Conservation (phyloP, 2,113 vertebrate genomes). For the Baryphthengus martii region DNA sequence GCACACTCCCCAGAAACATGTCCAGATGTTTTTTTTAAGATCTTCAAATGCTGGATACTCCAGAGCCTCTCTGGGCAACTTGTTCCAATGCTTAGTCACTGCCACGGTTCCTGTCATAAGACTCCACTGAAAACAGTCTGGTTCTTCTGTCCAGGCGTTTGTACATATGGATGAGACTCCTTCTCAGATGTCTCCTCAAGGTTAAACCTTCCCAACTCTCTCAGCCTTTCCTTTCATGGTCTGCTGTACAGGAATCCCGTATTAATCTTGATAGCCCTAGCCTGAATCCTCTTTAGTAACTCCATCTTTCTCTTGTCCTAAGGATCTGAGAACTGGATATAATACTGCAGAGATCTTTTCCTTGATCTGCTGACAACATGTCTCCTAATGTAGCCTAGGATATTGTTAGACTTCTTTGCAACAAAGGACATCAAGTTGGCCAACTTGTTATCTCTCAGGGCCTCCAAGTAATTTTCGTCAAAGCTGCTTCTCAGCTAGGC, state of each 20-base stretch:
- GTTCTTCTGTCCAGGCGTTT: neutral
- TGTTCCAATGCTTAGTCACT: neutral
- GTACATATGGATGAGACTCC: neutral
- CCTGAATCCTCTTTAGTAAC: neutral
- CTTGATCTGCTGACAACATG: neutral
- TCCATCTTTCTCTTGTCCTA: neutral
- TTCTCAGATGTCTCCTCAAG: neutral
- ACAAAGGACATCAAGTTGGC: fast-evolving
- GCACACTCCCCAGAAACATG: neutral
- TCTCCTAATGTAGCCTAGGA: neutral
- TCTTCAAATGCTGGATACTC: neutral
- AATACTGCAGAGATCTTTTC: neutral
- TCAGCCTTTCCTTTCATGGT: neutral
- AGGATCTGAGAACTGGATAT: neutral
- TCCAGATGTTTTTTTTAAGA: neutral
- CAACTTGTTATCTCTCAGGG: neutral
- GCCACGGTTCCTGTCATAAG: neutral
- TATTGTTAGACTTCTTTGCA: fast-evolving
- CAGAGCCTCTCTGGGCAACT: neutral
- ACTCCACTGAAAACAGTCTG: neutral
- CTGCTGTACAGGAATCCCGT: fast-evolving
- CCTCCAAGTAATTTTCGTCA: neutral
- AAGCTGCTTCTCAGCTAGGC: neutral
- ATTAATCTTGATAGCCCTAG: neutral
- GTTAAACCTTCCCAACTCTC: fast-evolving